Evolutionary conservation across 2,113 vertebrate species (phyloP), one percentile per base, ranked within the genome.

Genomic region (Cyanocitta stelleri): DNA sequence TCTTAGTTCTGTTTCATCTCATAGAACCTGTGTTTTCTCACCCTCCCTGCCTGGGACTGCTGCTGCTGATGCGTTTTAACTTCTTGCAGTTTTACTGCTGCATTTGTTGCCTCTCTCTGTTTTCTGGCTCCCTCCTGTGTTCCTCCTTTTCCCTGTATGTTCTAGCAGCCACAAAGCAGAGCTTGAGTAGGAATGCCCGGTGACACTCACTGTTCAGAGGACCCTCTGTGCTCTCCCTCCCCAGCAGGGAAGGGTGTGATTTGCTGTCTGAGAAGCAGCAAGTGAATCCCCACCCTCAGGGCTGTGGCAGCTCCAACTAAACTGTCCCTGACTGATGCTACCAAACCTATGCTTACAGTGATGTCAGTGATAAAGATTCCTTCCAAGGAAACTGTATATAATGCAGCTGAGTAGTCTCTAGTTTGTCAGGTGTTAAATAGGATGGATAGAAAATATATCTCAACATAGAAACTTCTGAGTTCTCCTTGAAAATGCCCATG

Each of bases 291-390:
- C n/a, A 16, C 26, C 27, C 23, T 85, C 61, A 35, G 41, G 52
- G 54, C 49, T 68, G 5, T 11, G 67, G 6, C 85, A 82, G 2
- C 66, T 72, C 43, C 43, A 74, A 6, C 66, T 63, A 18, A 78
- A 58, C 17, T 18, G 20, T 32, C 71, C 37, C 78, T 66, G 46
- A 17, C 41, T 62, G 69, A 35, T 85, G 51, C 37, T 51, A 7
- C 15, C 0, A 0, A 66, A 43, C n/a, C 37, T 77, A 1, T 61
- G 32, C 66, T 79, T 87, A 18, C 23, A 13, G 1, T 30, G 11
- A 64, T 82, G 52, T n/a, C 56, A 67, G 1, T 35, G 39, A 43
- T 30, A 30, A 75, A 67, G 35, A 72, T 51, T 82, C 39, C 26
- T 85, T 44, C 41, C 16, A 16, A 75, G 44, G 43, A 85, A 63